Evolutionary conservation across 2,888 invertebrate genomes (phyloP), one percentile per base, ranked within the genome.

Genomic region (Epistrophe grossulariae): DNA sequence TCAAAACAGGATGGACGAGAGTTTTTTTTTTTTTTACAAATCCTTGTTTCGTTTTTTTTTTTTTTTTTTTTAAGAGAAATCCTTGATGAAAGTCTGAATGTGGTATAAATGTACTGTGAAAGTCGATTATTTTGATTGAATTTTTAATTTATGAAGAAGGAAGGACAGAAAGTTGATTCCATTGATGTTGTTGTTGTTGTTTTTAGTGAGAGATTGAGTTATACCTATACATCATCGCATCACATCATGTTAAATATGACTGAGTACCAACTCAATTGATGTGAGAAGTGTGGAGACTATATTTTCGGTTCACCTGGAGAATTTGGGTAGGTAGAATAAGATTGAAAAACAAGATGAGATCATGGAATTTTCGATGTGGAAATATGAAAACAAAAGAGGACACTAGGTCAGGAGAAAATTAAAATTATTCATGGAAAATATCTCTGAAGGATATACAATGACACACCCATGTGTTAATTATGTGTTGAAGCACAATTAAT

Each of bases 71-170:
- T 62, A 45, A 13, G n/a, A 19, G 28, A 28, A 4, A 48, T 17
- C 55, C 48, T n/a, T 24, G 28, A 55, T 48, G 28, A 55, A 62
- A 50, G 55, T 62, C 81, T 60, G 59, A 72, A 59, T 80, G 50
- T 28, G 40, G 72, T 73, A 57, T 64, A 19, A 35, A 35, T 68
- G 48, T 38, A 45, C 40, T 66, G 72, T 79, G 43, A 48, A 52
- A 66, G 77, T 81, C 81, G 72, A 81, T 81, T 77, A 77, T 84
- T 81, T 81, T 77, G 81, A 81, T 84, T 81, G 81, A 84, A 81
- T 77, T 70, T 77, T 84, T 60, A 80, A 80, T 79, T 79, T 52
- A 10, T 62, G 15, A 50, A 17, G 8, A 68, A 38, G 35, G 17
- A 31, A 31, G 31, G 48, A 66, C 31, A 17, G n/a, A 45, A 48